Conservation (phyloP, 2,113 vertebrate species). For the Protobothrops mucrosquamatus region DNA sequence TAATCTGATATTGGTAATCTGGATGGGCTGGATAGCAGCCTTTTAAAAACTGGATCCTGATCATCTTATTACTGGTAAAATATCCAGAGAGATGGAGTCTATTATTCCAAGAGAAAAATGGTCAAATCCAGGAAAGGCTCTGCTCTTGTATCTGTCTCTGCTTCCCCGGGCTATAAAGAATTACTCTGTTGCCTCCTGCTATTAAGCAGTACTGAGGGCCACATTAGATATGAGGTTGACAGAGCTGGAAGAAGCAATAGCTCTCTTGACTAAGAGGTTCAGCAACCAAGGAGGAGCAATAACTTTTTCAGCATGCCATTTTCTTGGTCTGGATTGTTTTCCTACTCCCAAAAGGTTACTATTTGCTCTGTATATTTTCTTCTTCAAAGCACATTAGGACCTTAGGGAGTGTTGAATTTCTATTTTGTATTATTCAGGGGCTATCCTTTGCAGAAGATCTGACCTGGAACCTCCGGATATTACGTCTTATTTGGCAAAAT, state of each 20-base stretch:
- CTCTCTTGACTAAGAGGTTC: not conserved
- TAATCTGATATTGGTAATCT: not conserved
- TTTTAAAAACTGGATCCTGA: not conserved
- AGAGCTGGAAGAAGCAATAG: not conserved
- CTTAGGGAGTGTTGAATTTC: not conserved
- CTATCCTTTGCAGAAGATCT: not conserved
- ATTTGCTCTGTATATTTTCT: not conserved
- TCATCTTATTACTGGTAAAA: not conserved
- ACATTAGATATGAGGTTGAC: not conserved
- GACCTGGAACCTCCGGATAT: not conserved
- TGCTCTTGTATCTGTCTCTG: not conserved
- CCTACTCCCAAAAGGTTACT: not conserved
- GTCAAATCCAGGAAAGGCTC: not conserved
- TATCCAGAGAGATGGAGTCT: not conserved
- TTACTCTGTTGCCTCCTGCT: not conserved
- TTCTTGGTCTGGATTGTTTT: not conserved
- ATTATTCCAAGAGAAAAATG: not conserved
- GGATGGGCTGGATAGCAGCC: not conserved
- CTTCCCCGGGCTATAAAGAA: not conserved
- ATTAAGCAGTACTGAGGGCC: not conserved
- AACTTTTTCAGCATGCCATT: not conserved
- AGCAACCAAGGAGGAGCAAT: not conserved
- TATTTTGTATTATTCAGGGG: not conserved
- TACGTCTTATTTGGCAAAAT: not conserved
- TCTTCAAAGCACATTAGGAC: not conserved